Percentiles rank a stretch among this genome's conserved stretches.
These are phyloP conservation scores for Zoanthus gigantus DNA, from an alignment of 92 coral and sea anemone genomes.

Conservation along the genomic window DNA sequence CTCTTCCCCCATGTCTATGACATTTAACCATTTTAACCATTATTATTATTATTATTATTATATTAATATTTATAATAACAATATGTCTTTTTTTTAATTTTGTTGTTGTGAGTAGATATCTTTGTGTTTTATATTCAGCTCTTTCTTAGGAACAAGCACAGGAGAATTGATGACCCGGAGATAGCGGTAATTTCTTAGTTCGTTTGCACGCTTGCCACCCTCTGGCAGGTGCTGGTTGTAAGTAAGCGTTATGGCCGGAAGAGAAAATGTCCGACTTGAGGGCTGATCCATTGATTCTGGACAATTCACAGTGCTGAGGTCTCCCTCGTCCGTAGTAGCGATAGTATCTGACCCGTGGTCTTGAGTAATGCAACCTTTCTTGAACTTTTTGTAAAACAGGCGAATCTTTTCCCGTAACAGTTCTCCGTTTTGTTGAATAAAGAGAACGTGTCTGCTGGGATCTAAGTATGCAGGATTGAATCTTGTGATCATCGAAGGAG, in stretches of 20 bases:
- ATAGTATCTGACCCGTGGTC: background rate
- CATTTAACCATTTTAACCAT: no score
- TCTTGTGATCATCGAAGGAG: background rate
- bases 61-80: no score
- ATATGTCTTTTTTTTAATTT: no score
- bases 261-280: slow-evolving; percentile 25
- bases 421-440: slow-evolving; percentile 15
- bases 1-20: no score
- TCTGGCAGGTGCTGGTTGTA: slow-evolving; percentile 1
- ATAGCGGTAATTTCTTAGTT: slow-evolving; percentile 18
- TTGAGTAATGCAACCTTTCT: background rate
- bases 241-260: slow-evolving; percentile 6
- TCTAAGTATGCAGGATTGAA: background rate
- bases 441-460: background rate
- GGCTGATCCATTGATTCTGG: background rate
- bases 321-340: background rate
- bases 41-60: no score
- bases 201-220: background rate
- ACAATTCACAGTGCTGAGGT: background rate
- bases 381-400: slow-evolving; percentile 13
- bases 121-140: background rate
- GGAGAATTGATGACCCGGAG: slow-evolving; percentile 3
- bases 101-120: no score
- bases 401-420: slow-evolving; percentile 32
- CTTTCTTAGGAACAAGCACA: background rate